Evolutionary conservation across 1,140 invertebrate species (phyloP).

Genomic region (Elymnias hypermnestra): DNA sequence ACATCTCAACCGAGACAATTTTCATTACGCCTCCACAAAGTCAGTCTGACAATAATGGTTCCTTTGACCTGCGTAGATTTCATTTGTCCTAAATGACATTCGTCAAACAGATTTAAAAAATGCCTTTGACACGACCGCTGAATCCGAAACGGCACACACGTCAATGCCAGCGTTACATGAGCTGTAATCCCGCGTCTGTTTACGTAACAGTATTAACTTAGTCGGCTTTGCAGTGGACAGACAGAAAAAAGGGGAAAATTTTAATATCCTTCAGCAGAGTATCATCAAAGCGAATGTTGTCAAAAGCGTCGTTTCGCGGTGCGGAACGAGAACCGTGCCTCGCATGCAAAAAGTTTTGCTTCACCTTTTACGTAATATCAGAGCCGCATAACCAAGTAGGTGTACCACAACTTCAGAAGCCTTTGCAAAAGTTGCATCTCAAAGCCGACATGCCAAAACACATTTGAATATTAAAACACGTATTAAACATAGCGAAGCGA

Average conservation of each 20-base stretch:
- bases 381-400: conserved; percentile 28
- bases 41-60: conserved; percentile 48
- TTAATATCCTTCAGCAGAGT: conserved; percentile 54
- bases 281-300: conserved; percentile 64
- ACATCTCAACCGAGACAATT: conserved; percentile 46
- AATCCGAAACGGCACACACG: conserved; percentile 24
- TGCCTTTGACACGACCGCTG: conserved; percentile 39
- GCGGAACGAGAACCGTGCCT: conserved; percentile 56
- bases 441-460: conserved; percentile 60
- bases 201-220: conserved; percentile 45
- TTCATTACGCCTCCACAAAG: conserved; percentile 52
- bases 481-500: too few relatives aligned
- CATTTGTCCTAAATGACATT: conserved; percentile 40
- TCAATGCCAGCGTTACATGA: conserved; percentile 10
- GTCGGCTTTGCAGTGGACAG: conserved; percentile 46
- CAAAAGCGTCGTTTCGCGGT: conserved; percentile 57
- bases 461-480: conserved; percentile 53
- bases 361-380: conserved; percentile 60
- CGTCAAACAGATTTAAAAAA: conserved; percentile 28
- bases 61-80: conserved; percentile 46
- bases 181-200: conserved; percentile 24
- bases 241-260: conserved; percentile 52
- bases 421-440: conserved; percentile 61
- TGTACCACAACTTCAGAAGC: conserved; percentile 50
- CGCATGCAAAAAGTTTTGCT: conserved; percentile 70